phyloP scores from a whole-genome alignment of 2,113 vertebrate species.

The Leuciscus idus region DNA sequence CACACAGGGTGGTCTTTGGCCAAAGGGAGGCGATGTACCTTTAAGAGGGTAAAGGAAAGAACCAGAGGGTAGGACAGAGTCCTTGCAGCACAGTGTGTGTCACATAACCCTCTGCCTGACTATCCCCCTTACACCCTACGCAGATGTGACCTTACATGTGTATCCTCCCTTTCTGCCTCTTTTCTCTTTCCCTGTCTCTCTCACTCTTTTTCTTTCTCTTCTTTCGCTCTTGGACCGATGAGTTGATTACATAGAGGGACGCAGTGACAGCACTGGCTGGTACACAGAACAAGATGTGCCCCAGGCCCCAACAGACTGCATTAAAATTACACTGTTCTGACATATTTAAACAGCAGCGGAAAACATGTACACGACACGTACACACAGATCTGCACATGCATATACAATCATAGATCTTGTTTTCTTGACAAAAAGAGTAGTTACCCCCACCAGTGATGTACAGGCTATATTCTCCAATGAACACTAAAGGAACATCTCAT shows the following conservation, averaged over 20 bases:
- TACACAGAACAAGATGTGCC: slow-evolving; percentile 58
- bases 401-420: not conserved
- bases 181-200: slow-evolving; percentile 33
- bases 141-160: slow-evolving; percentile 59
- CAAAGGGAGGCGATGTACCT: slow-evolving; percentile 39
- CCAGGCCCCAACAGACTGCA: slow-evolving; percentile 51
- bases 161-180: slow-evolving; percentile 39
- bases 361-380: slow-evolving; percentile 26
- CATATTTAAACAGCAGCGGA: slow-evolving; percentile 39
- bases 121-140: slow-evolving; percentile 42
- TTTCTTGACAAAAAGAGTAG: slow-evolving; percentile 2
- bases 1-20: not conserved
- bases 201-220: slow-evolving; percentile 14
- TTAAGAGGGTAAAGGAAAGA: slow-evolving; percentile 57
- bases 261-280: slow-evolving; percentile 60
- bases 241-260: slow-evolving; percentile 52
- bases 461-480: not conserved
- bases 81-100: slow-evolving; percentile 45
- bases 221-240: slow-evolving; percentile 30
- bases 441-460: not conserved
- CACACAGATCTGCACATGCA: not conserved
- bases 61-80: slow-evolving; percentile 33
- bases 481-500: slow-evolving; percentile 25
- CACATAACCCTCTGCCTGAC: slow-evolving; percentile 25
- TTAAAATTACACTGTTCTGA: slow-evolving; percentile 54